These are phyloP conservation scores for Phocides pigmalion DNA, from an alignment of 1,140 invertebrate species.

Conservation along the genomic window DNA sequence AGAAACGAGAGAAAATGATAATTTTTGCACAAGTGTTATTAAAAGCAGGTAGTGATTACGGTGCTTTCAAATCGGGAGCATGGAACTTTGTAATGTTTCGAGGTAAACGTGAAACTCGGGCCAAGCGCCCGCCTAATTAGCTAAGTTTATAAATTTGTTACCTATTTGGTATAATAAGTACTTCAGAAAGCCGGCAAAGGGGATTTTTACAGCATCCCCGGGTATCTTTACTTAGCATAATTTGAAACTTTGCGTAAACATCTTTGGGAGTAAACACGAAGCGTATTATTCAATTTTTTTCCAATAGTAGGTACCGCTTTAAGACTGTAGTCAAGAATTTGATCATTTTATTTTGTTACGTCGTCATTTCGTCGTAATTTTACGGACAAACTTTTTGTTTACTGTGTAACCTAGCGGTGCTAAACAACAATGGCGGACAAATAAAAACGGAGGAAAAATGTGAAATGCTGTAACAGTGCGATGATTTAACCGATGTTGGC, in stretches of 20 bases:
- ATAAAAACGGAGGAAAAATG: constrained; percentile 17
- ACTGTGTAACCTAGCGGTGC: neutral
- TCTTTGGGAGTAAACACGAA: constrained; percentile 6
- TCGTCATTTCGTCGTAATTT: neutral
- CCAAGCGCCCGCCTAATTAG: constrained; percentile 65
- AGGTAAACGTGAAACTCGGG: constrained; percentile 69
- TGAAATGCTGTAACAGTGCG: constrained; percentile 18
- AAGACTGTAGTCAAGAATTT: neutral
- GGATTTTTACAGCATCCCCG: constrained; percentile 43
- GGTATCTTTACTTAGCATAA: constrained; percentile 44
- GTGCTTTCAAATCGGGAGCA: constrained; percentile 60
- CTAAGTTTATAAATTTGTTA: constrained; percentile 78
- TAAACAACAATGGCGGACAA: neutral
- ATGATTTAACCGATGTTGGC: constrained; percentile 26
- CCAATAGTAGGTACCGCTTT: neutral
- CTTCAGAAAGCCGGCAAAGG: constrained; percentile 49
- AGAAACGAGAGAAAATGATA: neutral
- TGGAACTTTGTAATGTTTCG: constrained; percentile 57
- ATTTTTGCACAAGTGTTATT: constrained; percentile 33
- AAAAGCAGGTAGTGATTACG: constrained; percentile 49
- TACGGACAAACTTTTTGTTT: neutral
- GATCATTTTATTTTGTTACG: neutral
- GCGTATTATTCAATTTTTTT: constrained; percentile 1
- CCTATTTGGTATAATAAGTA: constrained; percentile 77
- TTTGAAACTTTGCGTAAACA: constrained; percentile 38